These are phyloP conservation scores for Globodera ellingtonae DNA, from an alignment of 1,140 invertebrate species.

Conservation along the genomic window DNA sequence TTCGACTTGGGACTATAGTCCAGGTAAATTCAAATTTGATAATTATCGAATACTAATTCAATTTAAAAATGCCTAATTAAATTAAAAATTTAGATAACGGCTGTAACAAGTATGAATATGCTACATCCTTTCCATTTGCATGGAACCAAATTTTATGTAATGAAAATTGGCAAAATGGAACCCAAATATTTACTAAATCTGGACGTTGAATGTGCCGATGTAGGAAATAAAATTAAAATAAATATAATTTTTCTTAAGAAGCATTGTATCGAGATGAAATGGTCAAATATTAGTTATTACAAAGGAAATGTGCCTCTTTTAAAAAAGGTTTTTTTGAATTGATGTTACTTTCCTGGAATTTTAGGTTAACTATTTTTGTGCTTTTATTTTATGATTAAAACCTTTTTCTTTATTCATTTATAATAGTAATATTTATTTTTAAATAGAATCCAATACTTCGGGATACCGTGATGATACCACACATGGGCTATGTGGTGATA, in stretches of 20 bases:
- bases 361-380: too few relatives aligned
- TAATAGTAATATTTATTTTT: background rate
- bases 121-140: conserved; percentile 61
- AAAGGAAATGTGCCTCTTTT: conserved; percentile 49
- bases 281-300: conserved; percentile 45
- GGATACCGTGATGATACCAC: conserved; percentile 52
- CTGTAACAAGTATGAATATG: background rate
- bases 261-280: conserved; percentile 44
- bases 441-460: conserved; percentile 49
- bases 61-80: background rate
- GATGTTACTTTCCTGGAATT: too few relatives aligned
- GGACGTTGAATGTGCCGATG: background rate
- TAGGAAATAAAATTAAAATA: background rate
- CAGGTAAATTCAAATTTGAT: background rate
- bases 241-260: background rate
- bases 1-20: conserved; percentile 34
- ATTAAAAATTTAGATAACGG: background rate
- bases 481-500: conserved; percentile 51
- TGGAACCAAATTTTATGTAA: conserved; percentile 61
- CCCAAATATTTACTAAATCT: background rate
- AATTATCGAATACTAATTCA: background rate
- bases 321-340: background rate
- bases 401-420: too few relatives aligned
- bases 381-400: background rate
- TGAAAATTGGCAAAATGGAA: conserved; percentile 52